Evolutionary conservation across 2,797 vertebrate species (phyloP).

Genomic region (Numenius phaeopus): DNA sequence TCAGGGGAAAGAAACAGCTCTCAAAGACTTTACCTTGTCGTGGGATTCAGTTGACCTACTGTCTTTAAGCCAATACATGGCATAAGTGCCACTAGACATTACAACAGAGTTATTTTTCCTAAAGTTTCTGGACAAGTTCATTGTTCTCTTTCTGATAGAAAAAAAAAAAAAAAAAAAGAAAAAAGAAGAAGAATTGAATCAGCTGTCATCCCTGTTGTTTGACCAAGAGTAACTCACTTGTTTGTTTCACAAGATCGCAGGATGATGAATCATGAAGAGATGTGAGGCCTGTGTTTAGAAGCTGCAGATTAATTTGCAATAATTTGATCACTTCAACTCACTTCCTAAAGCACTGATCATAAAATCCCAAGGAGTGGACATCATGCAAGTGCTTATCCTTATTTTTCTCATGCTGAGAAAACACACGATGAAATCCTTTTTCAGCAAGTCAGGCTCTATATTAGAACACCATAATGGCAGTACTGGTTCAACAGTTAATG

Average conservation of each 20-base stretch:
- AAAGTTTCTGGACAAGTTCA: not conserved
- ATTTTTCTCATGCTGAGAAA: not conserved
- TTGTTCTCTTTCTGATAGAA: not conserved
- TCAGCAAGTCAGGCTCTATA: not conserved
- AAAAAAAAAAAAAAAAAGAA: not conserved
- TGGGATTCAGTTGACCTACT: not conserved
- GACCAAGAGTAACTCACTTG: not conserved
- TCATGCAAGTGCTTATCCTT: not conserved
- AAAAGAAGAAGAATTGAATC: not conserved
- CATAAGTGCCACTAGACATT: not conserved
- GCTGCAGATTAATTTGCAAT: constrained; percentile 35
- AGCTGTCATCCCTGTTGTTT: not conserved
- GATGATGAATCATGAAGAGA: not conserved
- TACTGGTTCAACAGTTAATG: not conserved
- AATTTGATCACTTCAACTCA: not conserved
- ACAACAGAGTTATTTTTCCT: not conserved
- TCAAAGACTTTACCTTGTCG: not conserved
- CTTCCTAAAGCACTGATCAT: not conserved
- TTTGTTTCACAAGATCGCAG: constrained; percentile 1
- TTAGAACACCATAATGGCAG: not conserved
- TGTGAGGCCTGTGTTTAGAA: not conserved
- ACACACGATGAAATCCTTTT: not conserved
- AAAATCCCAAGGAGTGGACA: not conserved
- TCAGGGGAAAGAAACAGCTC: not conserved
- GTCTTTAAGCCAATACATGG: not conserved